phyloP scores from a whole-genome alignment of 1,140 invertebrate species.

The Magallana gigas region DNA sequence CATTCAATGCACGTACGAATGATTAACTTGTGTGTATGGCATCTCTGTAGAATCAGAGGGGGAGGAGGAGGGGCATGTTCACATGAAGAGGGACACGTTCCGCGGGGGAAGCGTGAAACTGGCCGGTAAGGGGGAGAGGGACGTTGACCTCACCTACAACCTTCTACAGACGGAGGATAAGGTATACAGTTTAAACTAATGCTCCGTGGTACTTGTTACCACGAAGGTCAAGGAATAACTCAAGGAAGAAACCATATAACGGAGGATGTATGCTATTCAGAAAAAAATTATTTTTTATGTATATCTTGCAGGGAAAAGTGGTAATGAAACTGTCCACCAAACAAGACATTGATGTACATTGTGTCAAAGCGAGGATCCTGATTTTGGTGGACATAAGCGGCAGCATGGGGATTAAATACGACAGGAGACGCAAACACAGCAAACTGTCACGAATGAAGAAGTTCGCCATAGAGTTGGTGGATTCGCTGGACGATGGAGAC shows the following conservation, averaged over 20 bases:
- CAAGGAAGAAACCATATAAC: too few species aligned
- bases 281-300: too few species aligned
- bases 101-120: background rate
- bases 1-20: too few species aligned
- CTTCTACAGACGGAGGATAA: background rate
- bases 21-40: too few species aligned
- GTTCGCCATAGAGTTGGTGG: constrained; percentile 63
- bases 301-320: constrained; percentile 46
- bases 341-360: constrained; percentile 46
- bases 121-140: background rate
- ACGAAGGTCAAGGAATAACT: too few species aligned
- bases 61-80: background rate
- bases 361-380: constrained; percentile 58
- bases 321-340: constrained; percentile 60
- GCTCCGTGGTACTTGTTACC: too few species aligned
- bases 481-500: constrained; percentile 67
- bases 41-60: background rate
- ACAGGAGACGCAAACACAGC: constrained; percentile 50
- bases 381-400: constrained; percentile 66
- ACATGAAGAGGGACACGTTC: constrained; percentile 7
- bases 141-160: constrained; percentile 2
- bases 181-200: background rate
- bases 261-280: too few species aligned
- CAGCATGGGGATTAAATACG: constrained; percentile 65
- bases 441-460: constrained; percentile 63